phyloP scores from a whole-genome alignment of 92 coral and sea anemone species.

The Palythoa caribaeorum region DNA sequence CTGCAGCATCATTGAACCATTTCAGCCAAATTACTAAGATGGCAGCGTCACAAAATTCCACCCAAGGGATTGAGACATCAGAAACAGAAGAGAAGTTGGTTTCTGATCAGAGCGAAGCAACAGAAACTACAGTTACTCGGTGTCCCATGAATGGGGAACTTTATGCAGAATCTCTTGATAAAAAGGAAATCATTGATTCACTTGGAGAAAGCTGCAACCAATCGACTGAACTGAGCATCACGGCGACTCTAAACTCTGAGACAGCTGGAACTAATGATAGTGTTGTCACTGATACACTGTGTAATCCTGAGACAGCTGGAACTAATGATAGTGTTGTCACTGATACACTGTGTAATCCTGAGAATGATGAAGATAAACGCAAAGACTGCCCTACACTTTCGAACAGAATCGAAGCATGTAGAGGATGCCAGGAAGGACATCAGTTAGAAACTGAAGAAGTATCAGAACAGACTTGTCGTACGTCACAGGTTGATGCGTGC shows the following conservation, averaged over 20 bases:
- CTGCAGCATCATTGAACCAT: neutral
- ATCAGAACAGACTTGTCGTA: neutral
- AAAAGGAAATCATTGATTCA: neutral
- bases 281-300: neutral
- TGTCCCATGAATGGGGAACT: constrained; percentile 6
- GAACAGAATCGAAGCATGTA: neutral
- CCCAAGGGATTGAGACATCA: constrained; percentile 13
- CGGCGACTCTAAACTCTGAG: neutral
- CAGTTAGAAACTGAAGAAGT: neutral
- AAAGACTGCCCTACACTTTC: neutral
- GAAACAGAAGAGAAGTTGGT: neutral
- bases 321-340: neutral
- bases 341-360: neutral
- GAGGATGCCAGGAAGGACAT: neutral
- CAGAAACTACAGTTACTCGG: neutral
- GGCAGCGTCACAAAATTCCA: neutral
- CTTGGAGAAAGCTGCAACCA: neutral
- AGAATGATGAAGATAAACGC: neutral
- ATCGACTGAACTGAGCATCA: neutral
- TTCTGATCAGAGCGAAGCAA: neutral
- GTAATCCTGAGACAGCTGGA: neutral
- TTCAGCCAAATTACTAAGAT: neutral
- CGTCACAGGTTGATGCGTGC: neutral
- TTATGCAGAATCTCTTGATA: neutral
- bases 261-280: neutral